phyloP scores from a whole-genome alignment of 2,113 vertebrate genomes.

The Telmatochromis sp. region DNA sequence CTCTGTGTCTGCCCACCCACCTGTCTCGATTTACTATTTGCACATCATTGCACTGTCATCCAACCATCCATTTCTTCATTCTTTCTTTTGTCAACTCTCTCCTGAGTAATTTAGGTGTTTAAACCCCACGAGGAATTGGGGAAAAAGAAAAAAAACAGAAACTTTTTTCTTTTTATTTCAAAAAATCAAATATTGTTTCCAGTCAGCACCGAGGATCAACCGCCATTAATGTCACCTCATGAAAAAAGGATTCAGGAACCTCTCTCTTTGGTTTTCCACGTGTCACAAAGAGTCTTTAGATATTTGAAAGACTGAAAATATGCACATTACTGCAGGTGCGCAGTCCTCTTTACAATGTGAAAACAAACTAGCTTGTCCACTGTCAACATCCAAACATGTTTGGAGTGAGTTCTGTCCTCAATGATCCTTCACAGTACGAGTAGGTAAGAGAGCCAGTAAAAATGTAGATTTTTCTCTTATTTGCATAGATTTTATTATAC shows the following conservation, averaged over 20 bases:
- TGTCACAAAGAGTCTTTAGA: background rate
- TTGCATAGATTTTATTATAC: background rate
- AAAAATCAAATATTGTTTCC: background rate
- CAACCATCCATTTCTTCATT: background rate
- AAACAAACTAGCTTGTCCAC: background rate
- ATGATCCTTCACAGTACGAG: background rate
- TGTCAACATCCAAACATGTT: background rate
- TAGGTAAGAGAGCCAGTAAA: background rate
- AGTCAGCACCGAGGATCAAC: background rate
- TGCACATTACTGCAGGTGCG: background rate
- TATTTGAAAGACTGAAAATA: background rate
- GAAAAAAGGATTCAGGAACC: background rate
- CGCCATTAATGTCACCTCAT: background rate
- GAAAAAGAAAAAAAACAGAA: background rate
- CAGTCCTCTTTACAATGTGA: background rate
- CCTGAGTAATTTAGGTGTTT: constrained; percentile 6
- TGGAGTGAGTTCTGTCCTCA: background rate
- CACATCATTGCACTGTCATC: constrained; percentile 13
- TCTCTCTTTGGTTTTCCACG: background rate
- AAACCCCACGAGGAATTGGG: background rate
- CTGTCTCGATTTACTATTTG: constrained; percentile 1
- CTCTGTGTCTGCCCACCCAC: constrained; percentile 4
- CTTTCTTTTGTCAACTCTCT: constrained; percentile 5
- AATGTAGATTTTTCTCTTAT: background rate
- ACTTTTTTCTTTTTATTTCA: background rate